Conservation (phyloP, 2,888 invertebrate species). For the Scelioninae gen. 1 region DNA sequence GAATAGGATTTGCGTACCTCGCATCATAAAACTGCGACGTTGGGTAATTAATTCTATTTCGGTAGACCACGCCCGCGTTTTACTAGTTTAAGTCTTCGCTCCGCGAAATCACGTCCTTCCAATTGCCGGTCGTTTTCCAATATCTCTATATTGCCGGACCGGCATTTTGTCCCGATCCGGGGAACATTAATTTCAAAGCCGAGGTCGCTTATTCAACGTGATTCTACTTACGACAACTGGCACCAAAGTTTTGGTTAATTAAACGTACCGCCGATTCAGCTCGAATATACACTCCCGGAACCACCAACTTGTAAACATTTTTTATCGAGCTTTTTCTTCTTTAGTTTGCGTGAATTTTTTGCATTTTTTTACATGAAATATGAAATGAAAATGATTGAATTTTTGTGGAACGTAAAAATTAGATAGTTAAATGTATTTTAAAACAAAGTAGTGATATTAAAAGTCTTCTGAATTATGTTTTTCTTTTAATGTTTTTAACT, state of each 20-base stretch:
- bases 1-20: conserved; percentile 54
- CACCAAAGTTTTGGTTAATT: conserved; percentile 48
- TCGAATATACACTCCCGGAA: conserved; percentile 26
- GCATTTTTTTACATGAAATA: neutral
- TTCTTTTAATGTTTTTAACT: no score
- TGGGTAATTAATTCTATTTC: conserved; percentile 55
- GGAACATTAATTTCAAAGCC: conserved; percentile 25
- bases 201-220: conserved; percentile 38
- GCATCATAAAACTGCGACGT: conserved; percentile 21
- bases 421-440: no score
- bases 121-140: neutral
- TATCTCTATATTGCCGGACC: neutral
- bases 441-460: no score
- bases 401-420: no score
- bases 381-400: no score
- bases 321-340: conserved; percentile 26
- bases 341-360: conserved; percentile 22
- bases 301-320: conserved; percentile 27
- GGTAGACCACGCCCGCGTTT: no score
- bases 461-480: no score
- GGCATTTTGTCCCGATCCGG: neutral
- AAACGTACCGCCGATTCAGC: conserved; percentile 37
- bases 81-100: no score
- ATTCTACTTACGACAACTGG: conserved; percentile 36
- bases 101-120: no score